phyloP scores from a whole-genome alignment of 1,140 invertebrate genomes.

The Gonatopus flavifemur region DNA sequence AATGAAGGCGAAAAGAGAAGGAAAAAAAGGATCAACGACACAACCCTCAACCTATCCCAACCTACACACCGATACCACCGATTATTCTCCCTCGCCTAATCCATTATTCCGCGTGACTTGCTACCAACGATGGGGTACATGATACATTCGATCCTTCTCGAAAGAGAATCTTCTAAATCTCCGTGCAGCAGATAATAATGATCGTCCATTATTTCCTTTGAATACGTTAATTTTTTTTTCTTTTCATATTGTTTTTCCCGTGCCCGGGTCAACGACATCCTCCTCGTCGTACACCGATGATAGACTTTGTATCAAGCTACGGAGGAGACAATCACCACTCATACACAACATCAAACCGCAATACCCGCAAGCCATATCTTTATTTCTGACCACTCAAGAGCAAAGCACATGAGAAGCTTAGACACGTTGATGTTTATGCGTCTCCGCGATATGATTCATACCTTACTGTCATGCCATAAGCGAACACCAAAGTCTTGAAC shows the following conservation, averaged over 20 bases:
- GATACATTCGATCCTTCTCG: conserved; percentile 31
- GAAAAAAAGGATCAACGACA: too few species aligned
- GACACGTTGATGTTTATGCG: conserved; percentile 17
- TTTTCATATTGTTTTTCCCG: background rate
- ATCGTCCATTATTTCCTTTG: background rate
- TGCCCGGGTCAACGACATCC: background rate
- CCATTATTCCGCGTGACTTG: conserved; percentile 32
- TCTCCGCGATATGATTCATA: conserved; percentile 28
- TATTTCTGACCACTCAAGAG: background rate
- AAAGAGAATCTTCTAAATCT: too few species aligned
- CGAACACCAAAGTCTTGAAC: background rate
- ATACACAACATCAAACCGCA: conserved; percentile 1
- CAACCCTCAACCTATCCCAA: too few species aligned
- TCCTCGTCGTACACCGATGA: too few species aligned
- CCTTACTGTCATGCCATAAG: conserved; percentile 6
- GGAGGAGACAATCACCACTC: background rate
- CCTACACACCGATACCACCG: too few species aligned
- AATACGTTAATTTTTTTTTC: too few species aligned
- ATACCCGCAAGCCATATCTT: background rate
- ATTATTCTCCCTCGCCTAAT: conserved; percentile 22
- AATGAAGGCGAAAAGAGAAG: too few species aligned
- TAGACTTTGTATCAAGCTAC: background rate
- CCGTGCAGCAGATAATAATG: too few species aligned
- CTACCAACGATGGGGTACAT: conserved; percentile 23
- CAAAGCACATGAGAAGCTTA: conserved; percentile 4